These are phyloP conservation scores for Astatoreochromis straeleni DNA, from an alignment of 2,113 vertebrate genomes.

Conservation along the genomic window DNA sequence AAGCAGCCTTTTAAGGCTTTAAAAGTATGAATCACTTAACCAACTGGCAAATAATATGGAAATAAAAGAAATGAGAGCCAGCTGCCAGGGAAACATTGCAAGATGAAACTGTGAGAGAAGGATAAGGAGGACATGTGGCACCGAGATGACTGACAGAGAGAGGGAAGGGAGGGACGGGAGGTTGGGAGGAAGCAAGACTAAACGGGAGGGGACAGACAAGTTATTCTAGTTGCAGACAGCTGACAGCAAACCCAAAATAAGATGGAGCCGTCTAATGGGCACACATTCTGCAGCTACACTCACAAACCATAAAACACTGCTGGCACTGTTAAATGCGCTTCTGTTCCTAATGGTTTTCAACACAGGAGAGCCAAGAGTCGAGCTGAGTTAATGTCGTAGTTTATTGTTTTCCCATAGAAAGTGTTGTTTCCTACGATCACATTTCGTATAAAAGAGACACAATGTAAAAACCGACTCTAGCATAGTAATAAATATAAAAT, in stretches of 20 bases:
- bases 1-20: not conserved
- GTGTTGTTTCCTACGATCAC: conserved; percentile 31
- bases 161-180: not conserved
- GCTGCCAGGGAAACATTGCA: not conserved
- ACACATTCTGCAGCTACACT: conserved; percentile 43
- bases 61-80: not conserved
- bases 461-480: conserved; percentile 54
- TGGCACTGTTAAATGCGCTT: not conserved
- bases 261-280: conserved; percentile 33
- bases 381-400: conserved; percentile 31
- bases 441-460: conserved; percentile 67
- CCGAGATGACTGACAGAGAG: conserved; percentile 21
- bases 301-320: conserved; percentile 49
- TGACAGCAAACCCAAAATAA: conserved; percentile 68
- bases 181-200: not conserved
- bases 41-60: not conserved
- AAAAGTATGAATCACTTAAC: not conserved
- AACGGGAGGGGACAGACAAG: conserved; percentile 41
- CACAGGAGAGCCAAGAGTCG: not conserved
- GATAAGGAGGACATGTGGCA: not conserved
- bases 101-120: not conserved
- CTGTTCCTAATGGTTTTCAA: not conserved
- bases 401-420: conserved; percentile 66
- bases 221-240: conserved; percentile 73
- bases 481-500: conserved; percentile 71